Conservation (phyloP, 2,888 invertebrate genomes). For the Patella pellucida region DNA sequence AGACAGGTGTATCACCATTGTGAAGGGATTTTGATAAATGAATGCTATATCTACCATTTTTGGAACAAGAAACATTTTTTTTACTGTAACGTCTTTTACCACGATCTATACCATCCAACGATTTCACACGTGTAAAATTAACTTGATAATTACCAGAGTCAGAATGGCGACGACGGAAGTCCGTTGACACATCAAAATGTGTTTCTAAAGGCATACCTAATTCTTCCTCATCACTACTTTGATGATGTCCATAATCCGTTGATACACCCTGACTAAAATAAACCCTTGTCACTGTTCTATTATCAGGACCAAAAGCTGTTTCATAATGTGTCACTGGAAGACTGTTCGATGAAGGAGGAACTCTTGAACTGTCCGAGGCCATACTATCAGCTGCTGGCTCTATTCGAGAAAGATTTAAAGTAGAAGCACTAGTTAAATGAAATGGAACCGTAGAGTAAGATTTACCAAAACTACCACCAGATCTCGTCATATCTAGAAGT, state of each 20-base stretch:
- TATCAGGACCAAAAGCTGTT: conserved; percentile 64
- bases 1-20: background rate
- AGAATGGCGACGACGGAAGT: background rate
- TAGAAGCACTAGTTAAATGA: conserved; percentile 7
- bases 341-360: conserved; percentile 39
- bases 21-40: conserved; percentile 2
- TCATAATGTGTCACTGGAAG: conserved; percentile 56
- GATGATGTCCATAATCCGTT: conserved; percentile 52
- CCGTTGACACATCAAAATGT: conserved; percentile 45
- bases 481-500: conserved; percentile 53
- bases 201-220: conserved; percentile 49
- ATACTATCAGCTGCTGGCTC: conserved; percentile 40
- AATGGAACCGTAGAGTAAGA: conserved; percentile 32
- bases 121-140: conserved; percentile 36
- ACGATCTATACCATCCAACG: conserved; percentile 23
- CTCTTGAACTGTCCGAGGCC: conserved; percentile 26
- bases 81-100: background rate
- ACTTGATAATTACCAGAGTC: conserved; percentile 25
- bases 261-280: conserved; percentile 57
- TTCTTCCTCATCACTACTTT: conserved; percentile 33
- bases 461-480: conserved; percentile 40
- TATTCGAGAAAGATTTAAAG: conserved; percentile 39
- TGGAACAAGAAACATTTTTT: background rate
- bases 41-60: background rate
- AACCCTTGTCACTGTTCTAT: conserved; percentile 58